phyloP scores from a whole-genome alignment of 2,888 invertebrate species.

The Mimas tiliae region DNA sequence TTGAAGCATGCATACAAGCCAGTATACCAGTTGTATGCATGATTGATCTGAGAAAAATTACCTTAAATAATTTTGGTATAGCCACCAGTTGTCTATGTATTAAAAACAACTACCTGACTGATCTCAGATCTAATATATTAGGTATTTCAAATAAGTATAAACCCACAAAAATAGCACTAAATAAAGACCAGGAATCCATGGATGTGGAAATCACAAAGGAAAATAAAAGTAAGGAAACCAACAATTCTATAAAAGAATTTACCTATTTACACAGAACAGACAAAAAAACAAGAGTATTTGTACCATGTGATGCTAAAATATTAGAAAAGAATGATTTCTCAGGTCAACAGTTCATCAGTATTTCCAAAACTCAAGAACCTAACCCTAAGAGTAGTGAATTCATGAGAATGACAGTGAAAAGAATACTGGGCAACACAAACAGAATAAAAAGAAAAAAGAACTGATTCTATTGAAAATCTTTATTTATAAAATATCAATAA shows the following conservation, averaged over 20 bases:
- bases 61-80: slow-evolving; percentile 65
- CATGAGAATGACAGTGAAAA: slow-evolving; percentile 73
- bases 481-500: slow-evolving; percentile 63
- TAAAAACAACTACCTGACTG: slow-evolving; percentile 49
- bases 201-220: slow-evolving; percentile 31
- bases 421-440: slow-evolving; percentile 70
- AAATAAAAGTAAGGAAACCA: slow-evolving; percentile 5
- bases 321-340: slow-evolving; percentile 49
- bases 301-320: slow-evolving; percentile 46
- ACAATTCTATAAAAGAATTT: slow-evolving; percentile 33
- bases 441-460: slow-evolving; percentile 61
- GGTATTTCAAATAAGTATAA: slow-evolving; percentile 51
- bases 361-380: slow-evolving; percentile 49
- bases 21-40: slow-evolving; percentile 69
- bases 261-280: slow-evolving; percentile 65
- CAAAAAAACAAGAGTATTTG: slow-evolving; percentile 68
- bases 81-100: slow-evolving; percentile 73
- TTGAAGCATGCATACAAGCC: slow-evolving; percentile 59
- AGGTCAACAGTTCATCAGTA: slow-evolving; percentile 69
- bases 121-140: slow-evolving; percentile 48
- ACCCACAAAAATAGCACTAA: slow-evolving; percentile 32
- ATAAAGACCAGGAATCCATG: slow-evolving; percentile 34
- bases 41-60: slow-evolving; percentile 57
- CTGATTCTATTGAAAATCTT: slow-evolving; percentile 48
- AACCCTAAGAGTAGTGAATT: slow-evolving; percentile 50